Conservation (phyloP, 1,140 invertebrate genomes). For the Lepidostoma basale region DNA sequence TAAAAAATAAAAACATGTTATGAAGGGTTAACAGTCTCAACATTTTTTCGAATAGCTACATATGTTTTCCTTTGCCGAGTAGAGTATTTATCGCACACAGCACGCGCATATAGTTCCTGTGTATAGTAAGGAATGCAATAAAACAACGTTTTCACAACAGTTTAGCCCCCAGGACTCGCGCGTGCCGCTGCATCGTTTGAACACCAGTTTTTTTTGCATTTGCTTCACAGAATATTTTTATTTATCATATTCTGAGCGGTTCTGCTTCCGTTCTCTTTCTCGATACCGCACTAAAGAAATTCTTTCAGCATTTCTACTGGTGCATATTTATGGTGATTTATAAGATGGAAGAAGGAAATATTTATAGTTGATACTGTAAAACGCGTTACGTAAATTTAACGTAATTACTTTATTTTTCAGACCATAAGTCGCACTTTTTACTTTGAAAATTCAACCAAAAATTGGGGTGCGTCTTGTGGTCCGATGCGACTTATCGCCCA, state of each 20-base stretch:
- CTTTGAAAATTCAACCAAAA: neutral
- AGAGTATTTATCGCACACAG: too few relatives aligned
- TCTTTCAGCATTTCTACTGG: neutral
- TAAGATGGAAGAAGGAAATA: too few relatives aligned
- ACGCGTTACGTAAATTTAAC: conserved; percentile 2
- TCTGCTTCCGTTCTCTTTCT: neutral
- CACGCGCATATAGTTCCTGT: too few relatives aligned
- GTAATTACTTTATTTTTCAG: too few relatives aligned
- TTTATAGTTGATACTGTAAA: too few relatives aligned
- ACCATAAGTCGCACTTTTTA: neutral
- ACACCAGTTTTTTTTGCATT: neutral
- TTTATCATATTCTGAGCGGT: conserved; percentile 2
- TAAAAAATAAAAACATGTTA: too few relatives aligned
- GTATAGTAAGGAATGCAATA: neutral
- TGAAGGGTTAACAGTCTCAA: too few relatives aligned
- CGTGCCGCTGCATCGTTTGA: neutral
- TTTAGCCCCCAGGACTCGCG: neutral
- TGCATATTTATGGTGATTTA: neutral
- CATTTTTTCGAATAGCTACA: too few relatives aligned
- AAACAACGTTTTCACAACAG: neutral
- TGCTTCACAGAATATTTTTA: neutral
- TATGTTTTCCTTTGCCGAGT: too few relatives aligned
- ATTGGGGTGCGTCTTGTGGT: neutral
- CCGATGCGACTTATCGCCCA: neutral
- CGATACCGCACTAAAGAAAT: neutral